phyloP scores from a whole-genome alignment of 2,888 invertebrate species.

The Tineola bisselliella region DNA sequence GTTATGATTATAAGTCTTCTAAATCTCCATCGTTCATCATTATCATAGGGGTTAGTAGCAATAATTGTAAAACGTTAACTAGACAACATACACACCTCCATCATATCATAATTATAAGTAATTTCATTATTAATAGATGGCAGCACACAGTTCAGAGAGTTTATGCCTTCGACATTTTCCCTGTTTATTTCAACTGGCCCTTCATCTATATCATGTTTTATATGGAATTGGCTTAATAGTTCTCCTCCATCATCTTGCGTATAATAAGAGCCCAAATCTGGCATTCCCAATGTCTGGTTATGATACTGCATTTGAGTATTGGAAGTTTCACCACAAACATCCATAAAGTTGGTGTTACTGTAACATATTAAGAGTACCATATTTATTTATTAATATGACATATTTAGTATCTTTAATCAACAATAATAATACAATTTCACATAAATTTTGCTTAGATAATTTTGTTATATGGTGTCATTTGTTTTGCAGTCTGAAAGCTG shows the following conservation, averaged over 20 bases:
- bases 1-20: too few species aligned
- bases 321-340: neutral
- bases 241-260: constrained; percentile 33
- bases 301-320: neutral
- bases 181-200: constrained; percentile 29
- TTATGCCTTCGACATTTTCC: constrained; percentile 21
- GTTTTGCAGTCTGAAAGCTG: too few species aligned
- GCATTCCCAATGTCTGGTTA: constrained; percentile 34
- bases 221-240: constrained; percentile 49
- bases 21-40: too few species aligned
- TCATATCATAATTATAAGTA: constrained; percentile 41
- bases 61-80: too few species aligned
- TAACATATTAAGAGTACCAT: too few species aligned
- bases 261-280: constrained; percentile 42
- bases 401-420: too few species aligned
- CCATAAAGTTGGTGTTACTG: neutral
- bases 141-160: constrained; percentile 52
- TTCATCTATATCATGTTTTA: constrained; percentile 39
- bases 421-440: too few species aligned
- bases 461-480: too few species aligned
- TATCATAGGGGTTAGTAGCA: too few species aligned
- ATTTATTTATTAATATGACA: too few species aligned
- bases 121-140: constrained; percentile 47
- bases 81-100: neutral
- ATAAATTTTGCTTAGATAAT: too few species aligned